These are phyloP conservation scores for Amazona vittata DNA, from an alignment of 2,113 vertebrate genomes.

Conservation along the genomic window DNA sequence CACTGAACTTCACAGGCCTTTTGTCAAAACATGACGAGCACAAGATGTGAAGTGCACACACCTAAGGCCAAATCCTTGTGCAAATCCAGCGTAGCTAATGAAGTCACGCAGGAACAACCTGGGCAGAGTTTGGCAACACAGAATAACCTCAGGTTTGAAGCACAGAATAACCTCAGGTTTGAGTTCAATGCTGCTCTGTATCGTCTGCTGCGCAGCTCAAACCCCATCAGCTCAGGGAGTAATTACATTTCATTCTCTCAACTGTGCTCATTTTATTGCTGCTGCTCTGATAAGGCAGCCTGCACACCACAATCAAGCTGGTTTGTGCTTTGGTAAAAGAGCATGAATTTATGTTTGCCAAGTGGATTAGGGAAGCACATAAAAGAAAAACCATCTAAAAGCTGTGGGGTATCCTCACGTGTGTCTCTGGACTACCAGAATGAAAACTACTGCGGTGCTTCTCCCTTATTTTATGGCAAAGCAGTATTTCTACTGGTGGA, in stretches of 20 bases:
- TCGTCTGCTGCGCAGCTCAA: not conserved
- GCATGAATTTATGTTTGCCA: not conserved
- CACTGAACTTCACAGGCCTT: not conserved
- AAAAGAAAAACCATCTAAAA: not conserved
- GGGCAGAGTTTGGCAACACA: not conserved
- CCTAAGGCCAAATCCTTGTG: not conserved
- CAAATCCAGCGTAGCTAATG: not conserved
- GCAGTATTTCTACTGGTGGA: not conserved
- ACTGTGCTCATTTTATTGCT: not conserved
- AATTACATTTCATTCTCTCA: not conserved
- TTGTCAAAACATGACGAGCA: not conserved
- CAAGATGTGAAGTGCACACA: not conserved
- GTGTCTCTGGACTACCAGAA: not conserved
- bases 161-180: not conserved
- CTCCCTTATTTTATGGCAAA: not conserved
- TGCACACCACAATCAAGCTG: not conserved
- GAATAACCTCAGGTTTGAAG: not conserved
- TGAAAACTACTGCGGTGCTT: not conserved
- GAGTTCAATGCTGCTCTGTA: rapidly evolving
- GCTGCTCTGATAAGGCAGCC: not conserved
- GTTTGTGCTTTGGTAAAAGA: not conserved
- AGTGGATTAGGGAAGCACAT: not conserved
- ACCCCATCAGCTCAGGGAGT: not conserved
- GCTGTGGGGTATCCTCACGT: not conserved
- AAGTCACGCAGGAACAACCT: not conserved